Evolutionary conservation across 1,140 invertebrate species (phyloP).

Genomic region (Hestina assimilis): DNA sequence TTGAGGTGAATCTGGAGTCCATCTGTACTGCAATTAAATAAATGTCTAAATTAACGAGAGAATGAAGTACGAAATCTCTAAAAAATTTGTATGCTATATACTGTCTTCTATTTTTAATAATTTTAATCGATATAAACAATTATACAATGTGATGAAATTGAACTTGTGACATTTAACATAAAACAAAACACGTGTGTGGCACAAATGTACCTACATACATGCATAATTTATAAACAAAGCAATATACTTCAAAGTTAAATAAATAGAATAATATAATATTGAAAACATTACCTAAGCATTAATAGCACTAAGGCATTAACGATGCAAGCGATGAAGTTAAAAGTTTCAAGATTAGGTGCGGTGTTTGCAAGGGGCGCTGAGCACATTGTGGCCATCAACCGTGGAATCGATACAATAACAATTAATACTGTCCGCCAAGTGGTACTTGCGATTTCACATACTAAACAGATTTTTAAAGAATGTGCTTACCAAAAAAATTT

Average conservation of each 20-base stretch:
- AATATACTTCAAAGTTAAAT: no score
- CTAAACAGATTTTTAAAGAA: slow-evolving; percentile 32
- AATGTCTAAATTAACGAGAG: no score
- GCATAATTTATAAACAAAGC: no score
- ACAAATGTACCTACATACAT: not conserved
- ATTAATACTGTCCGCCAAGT: slow-evolving; percentile 48
- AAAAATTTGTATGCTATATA: no score
- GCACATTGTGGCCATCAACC: slow-evolving; percentile 39
- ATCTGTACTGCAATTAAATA: no score
- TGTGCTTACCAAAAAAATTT: no score
- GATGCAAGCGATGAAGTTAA: slow-evolving; percentile 45
- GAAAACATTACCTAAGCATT: slow-evolving; percentile 44
- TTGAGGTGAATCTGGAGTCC: slow-evolving; percentile 88
- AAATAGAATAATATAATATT: not conserved
- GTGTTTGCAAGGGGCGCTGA: slow-evolving; percentile 47
- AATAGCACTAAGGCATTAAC: slow-evolving; percentile 37
- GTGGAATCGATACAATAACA: slow-evolving; percentile 42
- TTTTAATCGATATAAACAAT: not conserved
- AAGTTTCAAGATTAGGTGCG: slow-evolving; percentile 53
- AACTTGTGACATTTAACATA: not conserved
- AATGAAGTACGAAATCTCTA: no score
- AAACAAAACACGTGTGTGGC: not conserved
- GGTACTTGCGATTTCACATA: slow-evolving; percentile 64
- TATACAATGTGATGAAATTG: not conserved
- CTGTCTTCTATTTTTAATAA: no score